Evolutionary conservation across 1,140 invertebrate species (phyloP).

Genomic region (Lamellibrachia luymesi): DNA sequence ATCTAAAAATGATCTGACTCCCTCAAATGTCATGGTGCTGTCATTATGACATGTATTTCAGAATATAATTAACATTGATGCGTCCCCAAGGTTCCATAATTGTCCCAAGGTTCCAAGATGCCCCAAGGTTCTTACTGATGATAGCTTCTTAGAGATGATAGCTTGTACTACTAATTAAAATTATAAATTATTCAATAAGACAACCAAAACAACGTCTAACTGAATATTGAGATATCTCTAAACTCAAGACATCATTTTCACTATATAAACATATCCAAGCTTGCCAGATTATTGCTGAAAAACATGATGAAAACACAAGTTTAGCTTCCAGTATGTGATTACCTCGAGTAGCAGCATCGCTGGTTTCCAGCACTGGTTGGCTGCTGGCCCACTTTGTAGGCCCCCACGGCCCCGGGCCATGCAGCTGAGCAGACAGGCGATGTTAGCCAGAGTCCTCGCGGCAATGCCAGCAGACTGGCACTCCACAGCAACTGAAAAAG

Average conservation of each 20-base stretch:
- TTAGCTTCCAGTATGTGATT: background rate
- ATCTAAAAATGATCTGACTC: no score
- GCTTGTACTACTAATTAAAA: no score
- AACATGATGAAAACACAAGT: background rate
- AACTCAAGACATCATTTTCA: background rate
- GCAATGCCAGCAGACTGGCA: slow-evolving; percentile 46
- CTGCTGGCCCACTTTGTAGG: slow-evolving; percentile 60
- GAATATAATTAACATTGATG: no score
- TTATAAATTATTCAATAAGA: background rate
- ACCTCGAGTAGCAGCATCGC: slow-evolving; percentile 58
- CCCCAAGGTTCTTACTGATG: no score
- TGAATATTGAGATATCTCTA: background rate
- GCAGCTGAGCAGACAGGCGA: slow-evolving; percentile 58
- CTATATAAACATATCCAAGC: background rate
- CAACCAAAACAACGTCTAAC: background rate
- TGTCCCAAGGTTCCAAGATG: no score
- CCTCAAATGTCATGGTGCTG: no score
- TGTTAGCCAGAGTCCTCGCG: slow-evolving; percentile 55
- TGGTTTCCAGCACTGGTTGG: slow-evolving; percentile 57
- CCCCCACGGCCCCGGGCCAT: slow-evolving; percentile 58
- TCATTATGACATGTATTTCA: no score
- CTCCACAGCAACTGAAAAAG: slow-evolving; percentile 41
- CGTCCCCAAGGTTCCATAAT: no score
- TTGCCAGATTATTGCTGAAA: background rate
- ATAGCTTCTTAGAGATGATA: no score